Evolutionary conservation across 1,140 invertebrate species (phyloP), one percentile per base, ranked within the genome.

Genomic region (Cydia splendana): DNA sequence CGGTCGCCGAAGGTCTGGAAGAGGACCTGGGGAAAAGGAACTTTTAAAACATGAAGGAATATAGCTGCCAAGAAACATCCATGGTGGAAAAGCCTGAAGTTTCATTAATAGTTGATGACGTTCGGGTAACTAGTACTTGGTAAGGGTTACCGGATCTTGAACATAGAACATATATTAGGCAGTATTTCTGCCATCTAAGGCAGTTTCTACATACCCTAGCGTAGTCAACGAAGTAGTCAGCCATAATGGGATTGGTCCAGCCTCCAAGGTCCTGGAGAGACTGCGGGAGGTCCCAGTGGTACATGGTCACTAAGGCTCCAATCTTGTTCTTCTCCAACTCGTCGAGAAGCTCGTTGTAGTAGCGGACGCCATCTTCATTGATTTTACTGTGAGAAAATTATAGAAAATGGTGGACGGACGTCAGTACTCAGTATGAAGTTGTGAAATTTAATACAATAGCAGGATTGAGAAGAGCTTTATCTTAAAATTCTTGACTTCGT

Each of bases 311-410:
- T 67, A 95, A 76, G 0, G 94, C 94, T 57, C 85, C 79, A 57
- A 95, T 94, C 13, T 88, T 85, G 62, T 93, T 89, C 0, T 18
- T 75, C 3, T 89, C 71, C 4, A 96, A 82, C 78, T 93, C 94
- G 78, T 95, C 84, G 10, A 96, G 94, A 1, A 96, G 78, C 9
- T 92, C 87, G 74, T 94, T 94, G 83, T 96, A 96, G 82, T 95
- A 96, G 38, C 93, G 84, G 28, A 96, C 87, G 45, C 95, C 95
- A 48, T 93, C 88, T 78, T 92, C 82, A 79, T 95, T 95, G 2
- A 95, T 78, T 24, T 91, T 79, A 77, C 89, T 91, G 80, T 0
- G 82, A 82, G 24, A 38, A 45, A 69, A 51, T 57, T 13, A 42
- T 15, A 15, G 45, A 15, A 3, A 15, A 12, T 15, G 45, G 45